phyloP scores from a whole-genome alignment of 1,140 invertebrate genomes.

The Conopomorpha cramerella region DNA sequence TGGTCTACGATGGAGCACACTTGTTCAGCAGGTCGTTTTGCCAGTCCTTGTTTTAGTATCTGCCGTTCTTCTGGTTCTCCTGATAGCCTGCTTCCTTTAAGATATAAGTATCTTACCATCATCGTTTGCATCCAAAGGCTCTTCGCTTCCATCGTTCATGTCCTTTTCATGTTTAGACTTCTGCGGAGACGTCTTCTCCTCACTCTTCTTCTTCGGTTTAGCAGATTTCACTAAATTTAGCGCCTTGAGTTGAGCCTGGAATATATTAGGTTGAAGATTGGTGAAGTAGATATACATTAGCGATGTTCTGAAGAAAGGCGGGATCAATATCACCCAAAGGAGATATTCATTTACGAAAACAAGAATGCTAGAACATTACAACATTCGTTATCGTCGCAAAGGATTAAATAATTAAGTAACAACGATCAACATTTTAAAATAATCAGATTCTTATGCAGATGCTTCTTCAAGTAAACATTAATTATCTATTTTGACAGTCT shows the following conservation, averaged over 20 bases:
- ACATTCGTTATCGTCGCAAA: no score
- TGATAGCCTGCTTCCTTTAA: no score
- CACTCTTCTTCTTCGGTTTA: conserved; percentile 25
- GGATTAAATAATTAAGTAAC: no score
- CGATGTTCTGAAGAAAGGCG: neutral
- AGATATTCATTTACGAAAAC: neutral
- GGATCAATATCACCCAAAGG: no score
- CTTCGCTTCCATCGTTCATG: conserved; percentile 19
- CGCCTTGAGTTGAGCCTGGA: conserved; percentile 48
- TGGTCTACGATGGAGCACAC: no score
- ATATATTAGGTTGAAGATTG: neutral
- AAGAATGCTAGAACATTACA: no score
- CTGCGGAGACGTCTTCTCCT: conserved; percentile 20
- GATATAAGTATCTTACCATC: conserved; percentile 6
- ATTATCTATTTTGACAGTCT: neutral
- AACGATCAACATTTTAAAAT: no score
- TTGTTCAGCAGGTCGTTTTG: no score
- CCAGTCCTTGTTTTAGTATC: no score
- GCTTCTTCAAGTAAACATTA: neutral
- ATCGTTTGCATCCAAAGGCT: conserved; percentile 16
- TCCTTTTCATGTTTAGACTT: conserved; percentile 37
- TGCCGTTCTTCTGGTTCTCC: no score
- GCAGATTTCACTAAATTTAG: conserved; percentile 32
- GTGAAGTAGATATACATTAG: neutral
- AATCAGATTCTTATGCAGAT: neutral